Evolutionary conservation across 64 coral and sea anemone genomes (phyloP), one percentile per base, ranked within the genome.

Genomic region (Montipora sp.): DNA sequence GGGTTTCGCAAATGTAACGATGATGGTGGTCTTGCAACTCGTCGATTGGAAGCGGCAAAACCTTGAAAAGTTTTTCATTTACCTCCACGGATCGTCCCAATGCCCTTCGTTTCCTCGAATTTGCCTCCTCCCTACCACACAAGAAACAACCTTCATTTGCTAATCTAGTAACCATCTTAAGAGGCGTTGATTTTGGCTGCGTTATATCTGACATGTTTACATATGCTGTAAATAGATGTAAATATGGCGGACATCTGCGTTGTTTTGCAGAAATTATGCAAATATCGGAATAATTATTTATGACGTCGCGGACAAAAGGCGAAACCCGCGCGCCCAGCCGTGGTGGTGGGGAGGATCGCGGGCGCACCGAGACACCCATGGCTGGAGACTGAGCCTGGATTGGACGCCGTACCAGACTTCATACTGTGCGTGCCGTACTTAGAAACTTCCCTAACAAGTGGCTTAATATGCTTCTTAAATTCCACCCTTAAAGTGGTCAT

Each of bases 381-480:
- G 74, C 74, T 76, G 74, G 74, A 76, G 9, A 76, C 74, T 76
- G 74, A 76, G 74, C 74, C 74, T 76, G n/a, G n/a, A n/a, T n/a
- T n/a, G n/a, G n/a, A n/a, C n/a, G n/a, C n/a, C n/a, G n/a, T n/a
- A n/a, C n/a, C n/a, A n/a, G n/a, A n/a, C n/a, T n/a, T n/a, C n/a
- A n/a, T n/a, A n/a, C n/a, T n/a, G n/a, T n/a, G n/a, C n/a, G n/a
- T n/a, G n/a, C n/a, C n/a, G n/a, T n/a, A n/a, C n/a, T n/a, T n/a
- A n/a, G n/a, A n/a, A n/a, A n/a, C n/a, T n/a, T n/a, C n/a, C n/a
- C n/a, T n/a, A n/a, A n/a, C n/a, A n/a, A n/a, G n/a, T n/a, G n/a
- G n/a, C n/a, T n/a, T n/a, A n/a, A n/a, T n/a, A n/a, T n/a, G n/a
- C n/a, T n/a, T n/a, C n/a, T n/a, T n/a, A n/a, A n/a, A n/a, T n/a